Conservation (phyloP, 1,140 invertebrate species). For the Drosophila sulfurigaster region DNA sequence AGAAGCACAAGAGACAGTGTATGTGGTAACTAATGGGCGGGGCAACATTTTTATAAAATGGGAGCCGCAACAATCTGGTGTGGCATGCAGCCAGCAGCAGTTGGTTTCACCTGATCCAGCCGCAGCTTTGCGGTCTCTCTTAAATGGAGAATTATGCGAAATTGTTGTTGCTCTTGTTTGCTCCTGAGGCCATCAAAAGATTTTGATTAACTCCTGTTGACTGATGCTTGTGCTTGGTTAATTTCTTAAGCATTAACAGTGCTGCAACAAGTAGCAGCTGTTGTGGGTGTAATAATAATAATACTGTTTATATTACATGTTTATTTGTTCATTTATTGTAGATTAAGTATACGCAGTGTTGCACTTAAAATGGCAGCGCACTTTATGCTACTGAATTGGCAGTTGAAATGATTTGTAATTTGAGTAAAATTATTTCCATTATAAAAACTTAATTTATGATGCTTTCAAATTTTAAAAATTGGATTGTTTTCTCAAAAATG, state of each 20-base stretch:
- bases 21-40: neutral
- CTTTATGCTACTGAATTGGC: too few relatives aligned
- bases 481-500: too few relatives aligned
- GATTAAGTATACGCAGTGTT: too few relatives aligned
- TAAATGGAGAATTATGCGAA: conserved; percentile 22
- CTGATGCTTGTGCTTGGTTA: conserved; percentile 15
- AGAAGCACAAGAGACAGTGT: neutral
- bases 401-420: too few relatives aligned
- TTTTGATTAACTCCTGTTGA: conserved; percentile 26
- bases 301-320: neutral
- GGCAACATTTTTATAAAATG: conserved; percentile 27
- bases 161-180: neutral
- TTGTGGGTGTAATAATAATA: conserved; percentile 1
- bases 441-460: too few relatives aligned
- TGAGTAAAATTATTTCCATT: too few relatives aligned
- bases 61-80: neutral
- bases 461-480: too few relatives aligned
- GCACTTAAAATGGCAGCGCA: too few relatives aligned
- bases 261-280: neutral
- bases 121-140: conserved; percentile 7
- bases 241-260: neutral
- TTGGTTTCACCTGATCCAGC: conserved; percentile 19
- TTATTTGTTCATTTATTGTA: neutral
- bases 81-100: conserved; percentile 1
- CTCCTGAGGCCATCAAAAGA: conserved; percentile 2